phyloP scores from a whole-genome alignment of 1,140 invertebrate genomes.

The Lerema accius region DNA sequence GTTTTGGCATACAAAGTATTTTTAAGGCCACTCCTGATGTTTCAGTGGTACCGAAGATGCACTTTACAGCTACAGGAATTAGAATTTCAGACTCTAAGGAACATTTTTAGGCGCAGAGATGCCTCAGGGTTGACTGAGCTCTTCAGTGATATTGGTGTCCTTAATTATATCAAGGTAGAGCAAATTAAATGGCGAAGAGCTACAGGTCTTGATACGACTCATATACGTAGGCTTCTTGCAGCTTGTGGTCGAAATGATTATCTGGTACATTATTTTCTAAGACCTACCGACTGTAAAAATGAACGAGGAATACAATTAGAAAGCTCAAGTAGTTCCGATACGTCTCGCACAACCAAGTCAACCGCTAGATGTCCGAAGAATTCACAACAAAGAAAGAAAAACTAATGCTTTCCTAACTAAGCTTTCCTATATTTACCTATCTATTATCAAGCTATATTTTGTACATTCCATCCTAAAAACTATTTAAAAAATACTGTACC shows the following conservation, averaged over 20 bases:
- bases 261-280: constrained; percentile 7
- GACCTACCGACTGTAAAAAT: neutral
- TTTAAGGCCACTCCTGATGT: constrained; percentile 5
- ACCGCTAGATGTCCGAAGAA: too few species aligned
- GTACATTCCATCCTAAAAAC: too few species aligned
- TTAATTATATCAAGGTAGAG: constrained; percentile 15
- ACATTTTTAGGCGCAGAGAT: neutral
- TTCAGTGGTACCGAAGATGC: constrained; percentile 10
- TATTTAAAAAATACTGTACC: too few species aligned
- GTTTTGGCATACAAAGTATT: constrained; percentile 13
- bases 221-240: constrained; percentile 6
- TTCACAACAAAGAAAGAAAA: too few species aligned
- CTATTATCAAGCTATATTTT: too few species aligned
- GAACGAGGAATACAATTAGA: neutral
- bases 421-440: too few species aligned
- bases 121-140: neutral
- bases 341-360: too few species aligned
- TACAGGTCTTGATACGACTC: constrained; percentile 10
- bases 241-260: neutral
- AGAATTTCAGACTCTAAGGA: neutral
- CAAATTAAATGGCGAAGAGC: constrained; percentile 17
- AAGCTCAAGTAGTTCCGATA: too few species aligned
- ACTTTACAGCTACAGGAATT: constrained; percentile 5
- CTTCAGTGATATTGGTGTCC: neutral
- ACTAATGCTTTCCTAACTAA: too few species aligned